Evolutionary conservation across 2,888 invertebrate species (phyloP).

Genomic region (Scaptomyza flava): DNA sequence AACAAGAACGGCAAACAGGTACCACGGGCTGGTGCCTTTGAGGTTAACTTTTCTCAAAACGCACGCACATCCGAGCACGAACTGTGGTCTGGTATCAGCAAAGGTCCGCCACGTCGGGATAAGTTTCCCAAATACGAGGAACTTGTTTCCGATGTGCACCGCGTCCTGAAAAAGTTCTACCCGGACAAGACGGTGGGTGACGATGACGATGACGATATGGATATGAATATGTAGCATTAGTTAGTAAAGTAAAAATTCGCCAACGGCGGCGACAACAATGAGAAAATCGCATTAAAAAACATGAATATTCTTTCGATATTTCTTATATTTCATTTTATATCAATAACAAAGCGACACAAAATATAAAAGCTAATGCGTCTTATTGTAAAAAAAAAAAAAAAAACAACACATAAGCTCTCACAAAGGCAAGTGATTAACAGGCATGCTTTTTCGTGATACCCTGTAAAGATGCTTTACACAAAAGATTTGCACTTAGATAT

Average conservation of each 20-base stretch:
- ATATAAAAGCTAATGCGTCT: slow-evolving; percentile 46
- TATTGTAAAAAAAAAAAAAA: slow-evolving; percentile 25
- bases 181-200: slow-evolving; percentile 58
- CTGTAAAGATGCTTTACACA: slow-evolving; percentile 1
- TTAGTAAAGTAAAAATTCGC: slow-evolving; percentile 1
- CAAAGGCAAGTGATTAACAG: slow-evolving; percentile 41
- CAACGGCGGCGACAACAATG: slow-evolving; percentile 31
- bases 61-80: slow-evolving; percentile 76
- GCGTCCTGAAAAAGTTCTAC: slow-evolving; percentile 80
- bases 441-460: slow-evolving; percentile 11
- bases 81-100: slow-evolving; percentile 77
- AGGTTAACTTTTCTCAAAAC: slow-evolving; percentile 79
- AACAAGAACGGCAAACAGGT: slow-evolving; percentile 72
- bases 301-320: slow-evolving; percentile 16
- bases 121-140: slow-evolving; percentile 78
- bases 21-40: slow-evolving; percentile 80
- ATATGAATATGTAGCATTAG: slow-evolving; percentile 9
- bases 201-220: slow-evolving; percentile 49
- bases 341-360: slow-evolving; percentile 45
- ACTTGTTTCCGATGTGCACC: slow-evolving; percentile 72
- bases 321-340: slow-evolving; percentile 35
- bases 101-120: slow-evolving; percentile 82
- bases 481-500: background rate
- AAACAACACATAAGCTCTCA: slow-evolving; percentile 9
- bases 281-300: slow-evolving; percentile 31